A percentile compares a stretch with the other conserved stretches of the same genome.
These are phyloP conservation scores for Tapirus indicus DNA, from an alignment of 2,797 vertebrate species.

Conservation along the genomic window DNA sequence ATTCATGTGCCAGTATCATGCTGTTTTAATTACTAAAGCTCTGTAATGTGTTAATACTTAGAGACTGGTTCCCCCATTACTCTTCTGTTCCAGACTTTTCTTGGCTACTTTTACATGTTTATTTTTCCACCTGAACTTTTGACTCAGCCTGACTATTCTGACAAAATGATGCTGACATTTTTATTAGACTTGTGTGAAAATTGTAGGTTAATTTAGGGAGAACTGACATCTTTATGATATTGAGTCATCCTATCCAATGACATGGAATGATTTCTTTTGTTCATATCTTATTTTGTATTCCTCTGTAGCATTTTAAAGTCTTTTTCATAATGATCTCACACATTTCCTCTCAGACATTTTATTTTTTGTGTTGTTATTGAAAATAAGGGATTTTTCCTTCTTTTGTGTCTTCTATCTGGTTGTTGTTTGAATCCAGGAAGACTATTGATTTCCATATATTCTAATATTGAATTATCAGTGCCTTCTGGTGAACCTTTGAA, in stretches of 20 bases:
- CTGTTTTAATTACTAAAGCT: not conserved
- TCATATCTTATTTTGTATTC: constrained; percentile 36
- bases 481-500: not conserved
- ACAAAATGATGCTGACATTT: constrained; percentile 50
- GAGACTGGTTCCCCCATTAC: not conserved
- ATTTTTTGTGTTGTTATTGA: not conserved
- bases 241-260: constrained; percentile 26
- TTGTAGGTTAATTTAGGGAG: constrained; percentile 56
- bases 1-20: not conserved
- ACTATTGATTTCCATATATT: not conserved
- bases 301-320: constrained; percentile 26
- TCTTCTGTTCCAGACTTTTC: not conserved
- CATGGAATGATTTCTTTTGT: constrained; percentile 47
- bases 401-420: not conserved
- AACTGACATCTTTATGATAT: constrained; percentile 56
- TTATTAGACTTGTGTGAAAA: constrained; percentile 61
- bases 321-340: not conserved
- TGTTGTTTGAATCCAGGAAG: constrained; percentile 2
- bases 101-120: constrained; percentile 53
- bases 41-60: not conserved
- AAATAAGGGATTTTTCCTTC: constrained; percentile 43
- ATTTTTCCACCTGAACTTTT: constrained; percentile 63
- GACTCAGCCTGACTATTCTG: constrained; percentile 46
- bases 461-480: constrained; percentile 25
- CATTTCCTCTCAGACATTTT: constrained; percentile 25